phyloP scores from a whole-genome alignment of 2,113 vertebrate species.

The Prochilodus magdalenae region DNA sequence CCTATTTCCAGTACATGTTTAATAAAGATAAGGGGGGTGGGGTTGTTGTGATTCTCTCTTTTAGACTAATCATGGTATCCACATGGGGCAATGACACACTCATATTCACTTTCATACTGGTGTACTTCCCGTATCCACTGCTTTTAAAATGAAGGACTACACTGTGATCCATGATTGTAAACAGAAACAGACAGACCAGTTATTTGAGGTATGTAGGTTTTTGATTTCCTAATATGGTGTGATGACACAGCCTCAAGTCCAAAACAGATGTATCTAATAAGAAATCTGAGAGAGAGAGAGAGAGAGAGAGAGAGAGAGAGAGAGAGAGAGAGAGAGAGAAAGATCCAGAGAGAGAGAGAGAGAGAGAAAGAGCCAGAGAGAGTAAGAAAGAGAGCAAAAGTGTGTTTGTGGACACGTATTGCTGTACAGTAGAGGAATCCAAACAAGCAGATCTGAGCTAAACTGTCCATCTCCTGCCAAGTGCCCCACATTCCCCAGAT shows the following conservation, averaged over 20 bases:
- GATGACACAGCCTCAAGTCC: slow-evolving; percentile 25
- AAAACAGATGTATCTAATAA: slow-evolving; percentile 13
- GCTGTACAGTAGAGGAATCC: slow-evolving; percentile 30
- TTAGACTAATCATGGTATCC: no score
- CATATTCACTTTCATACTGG: neutral
- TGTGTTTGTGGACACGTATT: neutral
- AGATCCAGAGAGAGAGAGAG: neutral
- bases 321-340: neutral
- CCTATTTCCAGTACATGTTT: no score
- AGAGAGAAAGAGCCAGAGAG: neutral
- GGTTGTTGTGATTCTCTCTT: no score
- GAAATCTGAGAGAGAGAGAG: neutral
- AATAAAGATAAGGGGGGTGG: no score
- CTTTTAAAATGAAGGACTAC: no score
- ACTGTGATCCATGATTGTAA: neutral
- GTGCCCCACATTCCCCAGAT: slow-evolving; percentile 57
- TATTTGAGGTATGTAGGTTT: slow-evolving; percentile 19
- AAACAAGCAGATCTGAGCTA: slow-evolving; percentile 34
- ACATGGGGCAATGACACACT: no score
- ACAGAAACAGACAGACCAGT: neutral
- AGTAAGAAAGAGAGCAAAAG: neutral
- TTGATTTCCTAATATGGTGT: slow-evolving; percentile 56
- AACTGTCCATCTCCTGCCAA: slow-evolving; percentile 46
- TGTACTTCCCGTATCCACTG: no score
- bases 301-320: neutral